phyloP scores from a whole-genome alignment of 1,140 invertebrate genomes.

The Caenorhabditis brenneri region DNA sequence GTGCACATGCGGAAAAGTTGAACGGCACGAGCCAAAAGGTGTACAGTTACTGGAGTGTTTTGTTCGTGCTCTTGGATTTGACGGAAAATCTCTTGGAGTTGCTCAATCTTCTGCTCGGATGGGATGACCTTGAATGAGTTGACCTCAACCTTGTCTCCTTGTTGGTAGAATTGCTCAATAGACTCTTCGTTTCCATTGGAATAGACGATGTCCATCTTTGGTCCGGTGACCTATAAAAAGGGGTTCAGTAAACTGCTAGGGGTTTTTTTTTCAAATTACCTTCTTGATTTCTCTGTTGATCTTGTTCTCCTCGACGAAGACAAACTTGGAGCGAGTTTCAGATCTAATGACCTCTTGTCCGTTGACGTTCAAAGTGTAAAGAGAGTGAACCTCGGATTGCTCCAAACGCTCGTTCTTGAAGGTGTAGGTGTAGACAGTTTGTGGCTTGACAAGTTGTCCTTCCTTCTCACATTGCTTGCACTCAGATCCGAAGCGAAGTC shows the following conservation, averaged over 20 bases:
- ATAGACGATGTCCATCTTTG: conserved; percentile 44
- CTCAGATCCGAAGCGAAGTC: conserved; percentile 45
- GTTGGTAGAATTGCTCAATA: conserved; percentile 52
- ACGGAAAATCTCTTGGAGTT: conserved; percentile 42
- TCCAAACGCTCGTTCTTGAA: conserved; percentile 11
- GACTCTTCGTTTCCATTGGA: conserved; percentile 34
- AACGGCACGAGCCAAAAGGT: conserved; percentile 55
- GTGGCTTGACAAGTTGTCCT: conserved; percentile 31
- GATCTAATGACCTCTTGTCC: conserved; percentile 23
- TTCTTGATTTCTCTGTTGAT: conserved; percentile 24
- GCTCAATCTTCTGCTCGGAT: conserved; percentile 46
- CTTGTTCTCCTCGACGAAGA: conserved; percentile 21
- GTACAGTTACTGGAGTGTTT: conserved; percentile 44
- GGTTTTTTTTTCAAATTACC: neutral
- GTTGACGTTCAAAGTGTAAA: conserved; percentile 45
- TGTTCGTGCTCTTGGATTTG: conserved; percentile 39
- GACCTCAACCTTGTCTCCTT: conserved; percentile 53
- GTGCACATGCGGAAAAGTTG: conserved; percentile 51
- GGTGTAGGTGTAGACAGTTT: conserved; percentile 47
- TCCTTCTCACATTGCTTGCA: conserved; percentile 51
- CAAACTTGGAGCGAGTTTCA: neutral
- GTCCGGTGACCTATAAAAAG: neutral
- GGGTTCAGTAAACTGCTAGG: too few species aligned
- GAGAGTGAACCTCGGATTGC: conserved; percentile 37
- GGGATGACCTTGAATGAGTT: conserved; percentile 48